A percentile compares a stretch with the other conserved stretches of the same genome.
Conservation (phyloP, 2,113 vertebrate genomes). For the Ceyx cyanopectus region DNA sequence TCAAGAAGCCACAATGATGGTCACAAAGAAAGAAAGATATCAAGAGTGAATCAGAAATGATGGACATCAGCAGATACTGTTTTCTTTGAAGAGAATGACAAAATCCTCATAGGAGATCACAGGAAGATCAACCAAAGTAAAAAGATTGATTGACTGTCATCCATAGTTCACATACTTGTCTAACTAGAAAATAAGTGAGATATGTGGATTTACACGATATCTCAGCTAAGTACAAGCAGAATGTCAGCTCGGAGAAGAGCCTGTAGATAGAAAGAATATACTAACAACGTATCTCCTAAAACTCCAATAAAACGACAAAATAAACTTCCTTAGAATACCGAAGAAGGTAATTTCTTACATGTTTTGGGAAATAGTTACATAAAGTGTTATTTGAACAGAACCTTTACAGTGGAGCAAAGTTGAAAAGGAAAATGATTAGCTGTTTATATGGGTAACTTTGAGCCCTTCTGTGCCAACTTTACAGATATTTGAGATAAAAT, state of each 20-base stretch:
- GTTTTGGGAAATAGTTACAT: neutral
- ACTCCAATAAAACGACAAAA: neutral
- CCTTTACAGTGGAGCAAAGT: neutral
- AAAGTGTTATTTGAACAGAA: neutral
- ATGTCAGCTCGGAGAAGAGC: neutral
- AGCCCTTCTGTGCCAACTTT: neutral
- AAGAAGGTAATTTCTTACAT: neutral
- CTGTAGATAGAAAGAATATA: neutral
- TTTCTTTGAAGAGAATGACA: slow-evolving; percentile 28
- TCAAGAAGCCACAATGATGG: neutral
- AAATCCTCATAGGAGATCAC: slow-evolving; percentile 3
- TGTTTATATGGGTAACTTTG: neutral
- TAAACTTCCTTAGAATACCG: neutral
- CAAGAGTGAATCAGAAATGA: slow-evolving; percentile 3
- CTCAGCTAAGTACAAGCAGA: neutral
- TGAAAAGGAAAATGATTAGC: neutral
- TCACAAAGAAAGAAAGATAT: neutral
- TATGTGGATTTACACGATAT: neutral
- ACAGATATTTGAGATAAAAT: neutral
- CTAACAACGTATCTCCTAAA: neutral
- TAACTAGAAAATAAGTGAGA: neutral
- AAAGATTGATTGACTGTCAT: slow-evolving; percentile 8
- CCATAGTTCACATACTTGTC: neutral
- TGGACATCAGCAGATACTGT: neutral
- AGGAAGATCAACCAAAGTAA: neutral